Base-by-base conservation (phyloP, 92 coral and sea anemone species). In the Parazoanthus atlanticus region DNA sequence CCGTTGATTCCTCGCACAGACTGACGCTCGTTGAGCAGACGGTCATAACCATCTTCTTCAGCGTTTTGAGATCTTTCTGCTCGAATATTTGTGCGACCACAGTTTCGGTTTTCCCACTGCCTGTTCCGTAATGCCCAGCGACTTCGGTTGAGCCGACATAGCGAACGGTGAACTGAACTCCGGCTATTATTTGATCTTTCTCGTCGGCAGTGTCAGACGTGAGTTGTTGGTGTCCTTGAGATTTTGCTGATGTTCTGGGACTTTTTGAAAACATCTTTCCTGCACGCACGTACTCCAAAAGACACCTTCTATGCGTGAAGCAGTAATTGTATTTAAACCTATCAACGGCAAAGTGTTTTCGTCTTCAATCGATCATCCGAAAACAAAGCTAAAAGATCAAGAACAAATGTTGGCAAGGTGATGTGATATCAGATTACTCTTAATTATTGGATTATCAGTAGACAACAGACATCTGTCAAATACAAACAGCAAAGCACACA, bases 81-180 rank as follows among this genome's bases (percentile, higher is more conserved):
- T 90, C 89, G 88, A 94, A 91, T 34, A 97, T 92, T 78, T 92
- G 71, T 8, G 94, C 91, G 2, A 95, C 98, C 11, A 98, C 97
- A 12, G 90, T 90, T 78, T 95, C 95, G 15, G 99, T 97, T 79
- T 93, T 94, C 19, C 97, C 98, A 80, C 95, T 95, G 47, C 99
- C 99, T 13, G 95, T 95, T 16, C 98, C 98, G 10, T 86, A 58
- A 19, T 78, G 84, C 38, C 90, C 91, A 25, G 94, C 91, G 3
- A 97, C 98, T 61, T 94, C 98, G 34, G 90, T 88, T 3, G 97
- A 91, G 3, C 99, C 98, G 70, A 95, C 88, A 76, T 94, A 97
- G 47, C 94, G 98, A 7, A 95, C 97, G 40, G 34, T 25, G 82
- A 66, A 95, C 61, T 94, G 94, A 13, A 90, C 92, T 11, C 99